Percentiles rank a stretch among this genome's conserved stretches.
phyloP scores from a whole-genome alignment of 2,888 invertebrate species.

The Tetranychus truncatus region DNA sequence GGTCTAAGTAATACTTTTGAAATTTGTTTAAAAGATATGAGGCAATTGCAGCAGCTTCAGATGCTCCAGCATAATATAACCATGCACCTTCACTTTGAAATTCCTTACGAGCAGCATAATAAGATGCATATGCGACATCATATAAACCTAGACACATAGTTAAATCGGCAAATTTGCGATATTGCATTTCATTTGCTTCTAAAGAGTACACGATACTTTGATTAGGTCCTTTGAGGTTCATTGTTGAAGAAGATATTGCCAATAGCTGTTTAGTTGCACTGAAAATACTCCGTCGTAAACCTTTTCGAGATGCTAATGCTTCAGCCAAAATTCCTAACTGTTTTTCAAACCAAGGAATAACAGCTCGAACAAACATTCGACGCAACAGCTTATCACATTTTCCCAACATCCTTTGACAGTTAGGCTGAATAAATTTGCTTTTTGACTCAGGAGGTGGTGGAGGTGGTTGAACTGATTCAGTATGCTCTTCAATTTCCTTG shows the following conservation, averaged over 20 bases:
- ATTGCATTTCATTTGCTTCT: constrained; percentile 62
- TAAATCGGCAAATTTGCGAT: constrained; percentile 76
- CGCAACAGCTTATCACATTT: constrained; percentile 7
- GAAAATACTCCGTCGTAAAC: constrained; percentile 73
- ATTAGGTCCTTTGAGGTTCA: constrained; percentile 10
- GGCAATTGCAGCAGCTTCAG: constrained; percentile 32
- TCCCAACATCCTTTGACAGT: neutral
- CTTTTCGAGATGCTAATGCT: constrained; percentile 49
- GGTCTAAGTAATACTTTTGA: constrained; percentile 62
- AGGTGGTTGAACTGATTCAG: neutral
- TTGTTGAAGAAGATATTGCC: constrained; percentile 25
- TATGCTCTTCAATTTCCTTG: neutral
- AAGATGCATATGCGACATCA: constrained; percentile 72
- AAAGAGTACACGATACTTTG: constrained; percentile 43
- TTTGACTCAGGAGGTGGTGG: neutral
- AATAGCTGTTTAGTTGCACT: constrained; percentile 92
- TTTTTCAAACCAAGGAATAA: constrained; percentile 78
- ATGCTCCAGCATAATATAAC: constrained; percentile 86
- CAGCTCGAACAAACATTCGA: constrained; percentile 25
- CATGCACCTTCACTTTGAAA: constrained; percentile 92
- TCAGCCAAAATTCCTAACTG: constrained; percentile 62
- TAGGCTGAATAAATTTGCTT: neutral
- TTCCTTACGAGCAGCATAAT: constrained; percentile 90
- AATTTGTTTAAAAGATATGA: constrained; percentile 31
- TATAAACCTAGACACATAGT: constrained; percentile 92